A percentile compares a stretch with the other conserved stretches of the same genome.
Conservation (phyloP, 35 echinoderm and acorn worm genomes). For the Anneissia japonica region DNA sequence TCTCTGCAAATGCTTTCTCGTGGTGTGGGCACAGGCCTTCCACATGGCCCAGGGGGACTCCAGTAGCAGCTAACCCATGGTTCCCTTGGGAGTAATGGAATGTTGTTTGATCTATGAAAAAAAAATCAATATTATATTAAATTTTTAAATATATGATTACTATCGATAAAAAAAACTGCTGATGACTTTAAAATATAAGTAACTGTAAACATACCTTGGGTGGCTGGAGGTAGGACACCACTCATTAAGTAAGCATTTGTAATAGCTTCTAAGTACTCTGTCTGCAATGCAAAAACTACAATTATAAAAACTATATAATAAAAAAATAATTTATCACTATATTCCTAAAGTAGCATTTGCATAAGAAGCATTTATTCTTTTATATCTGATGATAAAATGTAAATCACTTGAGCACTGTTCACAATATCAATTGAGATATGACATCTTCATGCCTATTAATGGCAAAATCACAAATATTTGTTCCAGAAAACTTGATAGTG, state of each 20-base stretch:
- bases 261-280: slow-evolving; percentile 89
- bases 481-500: no score
- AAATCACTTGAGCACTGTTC: no score
- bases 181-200: no score
- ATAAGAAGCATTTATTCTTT: no score
- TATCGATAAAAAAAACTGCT: no score
- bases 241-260: slow-evolving; percentile 96
- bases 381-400: no score
- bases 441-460: no score
- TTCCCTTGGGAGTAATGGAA: slow-evolving; percentile 62
- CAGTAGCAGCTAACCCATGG: slow-evolving; percentile 14
- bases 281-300: slow-evolving; percentile 50
- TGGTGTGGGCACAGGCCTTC: slow-evolving; percentile 88
- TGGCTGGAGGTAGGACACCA: slow-evolving; percentile 66
- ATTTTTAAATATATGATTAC: neutral
- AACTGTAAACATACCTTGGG: slow-evolving; percentile 42
- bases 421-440: no score
- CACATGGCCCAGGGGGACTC: slow-evolving; percentile 42
- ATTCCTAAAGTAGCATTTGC: no score
- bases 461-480: no score
- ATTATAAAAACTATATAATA: no score
- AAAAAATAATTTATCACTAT: no score
- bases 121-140: neutral
- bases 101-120: slow-evolving; percentile 29
- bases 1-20: slow-evolving; percentile 80